Conservation (phyloP, 2,113 vertebrate species). For the Triplophysa siluroides region DNA sequence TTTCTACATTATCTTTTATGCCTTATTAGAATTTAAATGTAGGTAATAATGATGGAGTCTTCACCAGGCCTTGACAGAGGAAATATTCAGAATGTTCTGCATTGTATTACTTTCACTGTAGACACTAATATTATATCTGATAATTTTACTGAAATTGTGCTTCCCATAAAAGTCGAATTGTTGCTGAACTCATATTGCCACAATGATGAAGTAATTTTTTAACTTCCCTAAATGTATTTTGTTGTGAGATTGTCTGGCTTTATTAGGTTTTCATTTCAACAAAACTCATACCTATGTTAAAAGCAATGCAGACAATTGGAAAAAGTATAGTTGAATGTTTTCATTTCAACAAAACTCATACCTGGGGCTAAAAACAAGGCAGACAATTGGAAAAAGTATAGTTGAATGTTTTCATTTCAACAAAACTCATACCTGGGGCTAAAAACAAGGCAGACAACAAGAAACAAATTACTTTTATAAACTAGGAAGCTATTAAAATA, state of each 20-base stretch:
- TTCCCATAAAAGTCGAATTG: neutral
- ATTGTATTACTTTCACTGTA: neutral
- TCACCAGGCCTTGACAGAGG: neutral
- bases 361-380: neutral
- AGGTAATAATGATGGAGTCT: conserved; percentile 30
- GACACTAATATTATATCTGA: neutral
- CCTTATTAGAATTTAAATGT: conserved; percentile 26
- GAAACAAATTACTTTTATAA: neutral
- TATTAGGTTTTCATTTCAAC: conserved; percentile 11
- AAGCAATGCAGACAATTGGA: neutral
- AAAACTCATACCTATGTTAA: neutral
- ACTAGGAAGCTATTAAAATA: neutral
- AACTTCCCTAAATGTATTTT: neutral
- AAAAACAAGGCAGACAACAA: neutral
- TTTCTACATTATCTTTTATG: conserved; percentile 22
- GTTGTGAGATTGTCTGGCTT: neutral
- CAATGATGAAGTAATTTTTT: conserved; percentile 9
- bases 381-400: neutral
- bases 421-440: neutral
- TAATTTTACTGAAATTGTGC: neutral
- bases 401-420: neutral
- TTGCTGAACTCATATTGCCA: neutral
- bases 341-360: neutral
- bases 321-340: neutral
- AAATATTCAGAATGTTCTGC: neutral